Percentiles rank a stretch among this genome's conserved stretches.
These are phyloP conservation scores for Leucoraja erinaceus DNA, from an alignment of 2,113 vertebrate species.

Conservation along the genomic window DNA sequence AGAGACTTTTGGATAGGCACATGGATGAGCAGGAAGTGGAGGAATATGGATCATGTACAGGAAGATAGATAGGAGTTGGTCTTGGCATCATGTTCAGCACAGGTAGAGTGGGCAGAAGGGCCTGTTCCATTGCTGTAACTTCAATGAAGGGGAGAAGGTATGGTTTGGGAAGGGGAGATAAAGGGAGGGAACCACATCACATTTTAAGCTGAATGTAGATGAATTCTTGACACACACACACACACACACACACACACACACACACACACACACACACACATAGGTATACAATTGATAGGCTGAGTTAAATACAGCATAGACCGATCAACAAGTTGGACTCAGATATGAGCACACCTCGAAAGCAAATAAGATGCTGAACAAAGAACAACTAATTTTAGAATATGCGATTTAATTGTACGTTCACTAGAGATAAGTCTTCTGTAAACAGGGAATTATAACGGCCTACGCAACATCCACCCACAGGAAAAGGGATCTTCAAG, in stretches of 20 bases:
- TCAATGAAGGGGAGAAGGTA: neutral
- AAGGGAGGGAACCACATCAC: neutral
- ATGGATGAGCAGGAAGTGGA: too few relatives aligned
- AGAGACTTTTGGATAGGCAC: too few relatives aligned
- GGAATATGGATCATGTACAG: too few relatives aligned
- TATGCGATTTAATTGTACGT: neutral
- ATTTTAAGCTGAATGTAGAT: neutral
- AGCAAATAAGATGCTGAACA: neutral
- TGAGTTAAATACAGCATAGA: neutral
- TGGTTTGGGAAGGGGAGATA: neutral
- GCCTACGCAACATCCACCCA: neutral
- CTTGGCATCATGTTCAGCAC: too few relatives aligned
- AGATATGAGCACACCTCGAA: neutral
- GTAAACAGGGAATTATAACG: neutral
- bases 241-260: neutral
- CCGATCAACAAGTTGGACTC: neutral
- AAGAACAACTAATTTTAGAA: neutral
- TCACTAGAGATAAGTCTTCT: neutral
- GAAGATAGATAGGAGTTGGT: too few relatives aligned
- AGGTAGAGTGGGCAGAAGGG: too few relatives aligned
- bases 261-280: neutral
- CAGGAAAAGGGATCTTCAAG: neutral
- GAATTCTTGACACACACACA: neutral
- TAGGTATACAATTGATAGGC: neutral
- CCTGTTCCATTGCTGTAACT: too few relatives aligned